Conservation (phyloP, 37 sponge, comb jelly and placozoan species). For the Hexactinellida sp. region DNA sequence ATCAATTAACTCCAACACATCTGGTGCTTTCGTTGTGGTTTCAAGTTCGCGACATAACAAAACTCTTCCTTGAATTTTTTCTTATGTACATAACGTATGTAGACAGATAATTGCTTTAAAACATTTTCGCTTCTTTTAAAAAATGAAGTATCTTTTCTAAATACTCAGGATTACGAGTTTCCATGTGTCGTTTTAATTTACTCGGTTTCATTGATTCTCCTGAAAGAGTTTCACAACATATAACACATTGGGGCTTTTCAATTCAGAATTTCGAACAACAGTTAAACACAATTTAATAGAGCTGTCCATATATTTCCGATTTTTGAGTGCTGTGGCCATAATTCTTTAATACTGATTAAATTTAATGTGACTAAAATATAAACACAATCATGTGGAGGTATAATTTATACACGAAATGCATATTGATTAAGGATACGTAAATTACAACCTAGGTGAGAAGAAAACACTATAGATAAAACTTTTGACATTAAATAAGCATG, state of each 20-base stretch:
- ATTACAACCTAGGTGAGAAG: conserved; percentile 6
- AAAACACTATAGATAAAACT: neutral
- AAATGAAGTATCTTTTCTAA: conserved; percentile 14
- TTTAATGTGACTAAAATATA: neutral
- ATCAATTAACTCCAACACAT: neutral
- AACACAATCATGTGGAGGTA: neutral
- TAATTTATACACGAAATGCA: neutral
- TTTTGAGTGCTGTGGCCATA: neutral
- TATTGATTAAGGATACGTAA: neutral
- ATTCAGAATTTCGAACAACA: neutral
- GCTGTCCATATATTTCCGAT: conserved; percentile 11
- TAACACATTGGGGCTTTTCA: neutral
- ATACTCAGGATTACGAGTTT: conserved; percentile 12
- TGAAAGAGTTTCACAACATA: neutral
- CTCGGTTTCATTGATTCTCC: conserved; percentile 18
- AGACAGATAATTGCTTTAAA: neutral
- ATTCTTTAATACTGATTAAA: neutral
- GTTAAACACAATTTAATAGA: neutral
- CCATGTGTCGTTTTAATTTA: conserved; percentile 12
- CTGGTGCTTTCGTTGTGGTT: neutral
- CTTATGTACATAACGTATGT: neutral
- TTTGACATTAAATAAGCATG: neutral
- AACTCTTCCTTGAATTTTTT: neutral
- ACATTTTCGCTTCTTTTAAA: neutral
- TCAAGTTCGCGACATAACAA: conserved; percentile 12